phyloP scores from a whole-genome alignment of 2,113 vertebrate genomes.

The Cromileptes altivelis region DNA sequence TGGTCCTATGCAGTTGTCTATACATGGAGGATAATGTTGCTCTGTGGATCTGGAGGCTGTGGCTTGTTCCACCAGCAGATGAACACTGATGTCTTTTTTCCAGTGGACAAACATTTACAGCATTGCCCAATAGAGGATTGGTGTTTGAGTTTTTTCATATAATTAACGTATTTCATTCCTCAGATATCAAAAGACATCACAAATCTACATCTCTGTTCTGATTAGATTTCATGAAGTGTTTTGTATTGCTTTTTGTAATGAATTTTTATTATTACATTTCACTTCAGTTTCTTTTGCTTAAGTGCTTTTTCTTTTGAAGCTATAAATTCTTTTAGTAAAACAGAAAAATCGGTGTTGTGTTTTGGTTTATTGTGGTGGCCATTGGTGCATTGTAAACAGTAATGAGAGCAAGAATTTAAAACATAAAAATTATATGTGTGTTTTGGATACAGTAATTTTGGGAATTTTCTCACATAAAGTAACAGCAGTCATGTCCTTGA shows the following conservation, averaged over 20 bases:
- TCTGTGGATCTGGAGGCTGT: neutral
- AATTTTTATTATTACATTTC: neutral
- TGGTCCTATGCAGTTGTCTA: neutral
- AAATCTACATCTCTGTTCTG: neutral
- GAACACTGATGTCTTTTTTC: neutral
- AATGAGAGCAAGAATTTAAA: neutral
- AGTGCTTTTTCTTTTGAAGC: slow-evolving; percentile 20
- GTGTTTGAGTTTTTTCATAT: neutral
- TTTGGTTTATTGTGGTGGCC: neutral
- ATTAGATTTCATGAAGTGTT: neutral
- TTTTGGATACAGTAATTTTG: neutral
- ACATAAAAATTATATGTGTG: neutral
- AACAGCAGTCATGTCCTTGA: too few relatives aligned
- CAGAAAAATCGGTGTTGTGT: neutral
- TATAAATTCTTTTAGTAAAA: slow-evolving; percentile 20
- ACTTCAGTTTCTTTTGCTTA: neutral
- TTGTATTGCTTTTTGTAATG: slow-evolving; percentile 8
- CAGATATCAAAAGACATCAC: neutral
- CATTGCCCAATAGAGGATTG: neutral
- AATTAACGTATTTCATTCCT: neutral
- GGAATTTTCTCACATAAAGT: neutral
- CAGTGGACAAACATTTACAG: neutral
- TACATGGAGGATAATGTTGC: neutral
- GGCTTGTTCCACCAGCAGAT: neutral
- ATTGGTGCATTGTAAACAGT: neutral